Evolutionary conservation across 2,797 vertebrate genomes (phyloP).

Genomic region (Cynopterus sphinx): DNA sequence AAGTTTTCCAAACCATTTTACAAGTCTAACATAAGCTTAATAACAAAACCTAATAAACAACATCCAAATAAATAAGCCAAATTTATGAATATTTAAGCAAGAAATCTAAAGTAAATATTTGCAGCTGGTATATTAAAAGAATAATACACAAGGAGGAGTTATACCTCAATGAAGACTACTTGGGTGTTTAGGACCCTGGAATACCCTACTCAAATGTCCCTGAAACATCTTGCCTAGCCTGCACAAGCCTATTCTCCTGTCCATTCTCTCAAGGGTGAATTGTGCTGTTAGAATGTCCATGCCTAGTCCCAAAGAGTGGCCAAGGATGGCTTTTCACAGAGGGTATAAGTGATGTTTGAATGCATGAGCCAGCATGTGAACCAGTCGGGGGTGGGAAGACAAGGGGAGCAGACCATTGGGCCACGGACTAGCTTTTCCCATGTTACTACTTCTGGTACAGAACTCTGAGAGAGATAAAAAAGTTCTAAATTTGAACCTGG

Average conservation of each 20-base stretch:
- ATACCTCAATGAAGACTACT: neutral
- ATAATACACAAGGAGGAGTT: neutral
- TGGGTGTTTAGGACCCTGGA: neutral
- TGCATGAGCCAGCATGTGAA: neutral
- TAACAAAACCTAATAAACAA: neutral
- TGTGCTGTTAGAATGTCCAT: neutral
- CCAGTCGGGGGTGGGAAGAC: neutral
- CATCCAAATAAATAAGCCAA: neutral
- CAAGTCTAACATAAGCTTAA: conserved; percentile 33
- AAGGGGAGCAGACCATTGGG: neutral
- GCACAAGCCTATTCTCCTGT: neutral
- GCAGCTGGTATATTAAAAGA: neutral
- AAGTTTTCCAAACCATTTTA: conserved; percentile 28
- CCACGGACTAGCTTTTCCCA: neutral
- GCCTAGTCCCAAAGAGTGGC: neutral
- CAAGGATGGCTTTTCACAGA: neutral
- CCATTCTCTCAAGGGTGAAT: neutral
- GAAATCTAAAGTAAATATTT: conserved; percentile 36
- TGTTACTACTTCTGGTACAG: neutral
- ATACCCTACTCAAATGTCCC: neutral
- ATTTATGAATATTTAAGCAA: neutral
- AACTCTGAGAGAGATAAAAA: neutral
- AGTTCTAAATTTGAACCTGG: neutral
- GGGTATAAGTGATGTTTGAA: neutral
- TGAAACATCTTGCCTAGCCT: neutral